These are phyloP conservation scores for Agrochola litura DNA, from an alignment of 2,888 invertebrate species.

Conservation along the genomic window DNA sequence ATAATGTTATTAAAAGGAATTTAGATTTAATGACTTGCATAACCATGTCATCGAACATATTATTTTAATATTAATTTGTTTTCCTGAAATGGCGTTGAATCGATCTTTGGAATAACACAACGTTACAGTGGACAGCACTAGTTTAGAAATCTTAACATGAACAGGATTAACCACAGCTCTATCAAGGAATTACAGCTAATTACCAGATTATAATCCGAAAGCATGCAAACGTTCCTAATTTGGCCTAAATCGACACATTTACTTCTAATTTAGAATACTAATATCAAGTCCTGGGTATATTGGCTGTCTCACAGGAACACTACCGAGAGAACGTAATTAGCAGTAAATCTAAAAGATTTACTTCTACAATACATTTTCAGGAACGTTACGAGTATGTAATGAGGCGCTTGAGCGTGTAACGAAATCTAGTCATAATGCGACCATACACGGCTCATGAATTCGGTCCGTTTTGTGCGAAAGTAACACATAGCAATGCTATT, in stretches of 20 bases:
- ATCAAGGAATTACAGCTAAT: slow-evolving; percentile 21
- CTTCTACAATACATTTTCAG: slow-evolving; percentile 63
- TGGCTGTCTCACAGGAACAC: slow-evolving; percentile 52
- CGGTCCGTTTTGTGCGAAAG: slow-evolving; percentile 47
- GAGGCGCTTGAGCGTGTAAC: slow-evolving; percentile 48
- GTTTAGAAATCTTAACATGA: not conserved
- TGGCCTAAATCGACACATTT: slow-evolving; percentile 43
- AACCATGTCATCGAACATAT: not conserved
- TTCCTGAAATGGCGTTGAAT: not conserved
- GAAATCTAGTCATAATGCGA: slow-evolving; percentile 54
- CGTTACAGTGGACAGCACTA: not conserved
- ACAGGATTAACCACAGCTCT: not conserved
- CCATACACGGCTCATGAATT: slow-evolving; percentile 42
- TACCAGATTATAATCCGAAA: slow-evolving; percentile 16
- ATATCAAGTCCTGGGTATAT: slow-evolving; percentile 39
- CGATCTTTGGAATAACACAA: not conserved
- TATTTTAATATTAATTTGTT: not conserved
- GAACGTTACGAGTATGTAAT: slow-evolving; percentile 62
- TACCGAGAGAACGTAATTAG: slow-evolving; percentile 62
- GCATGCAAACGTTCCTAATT: slow-evolving; percentile 18
- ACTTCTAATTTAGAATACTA: slow-evolving; percentile 49
- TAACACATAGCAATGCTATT: slow-evolving; percentile 59
- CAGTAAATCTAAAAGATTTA: slow-evolving; percentile 69
- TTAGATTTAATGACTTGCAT: not conserved
- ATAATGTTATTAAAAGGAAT: not conserved